Conservation (phyloP, 2,888 invertebrate genomes). For the Rhimphoctona megacephalus region DNA sequence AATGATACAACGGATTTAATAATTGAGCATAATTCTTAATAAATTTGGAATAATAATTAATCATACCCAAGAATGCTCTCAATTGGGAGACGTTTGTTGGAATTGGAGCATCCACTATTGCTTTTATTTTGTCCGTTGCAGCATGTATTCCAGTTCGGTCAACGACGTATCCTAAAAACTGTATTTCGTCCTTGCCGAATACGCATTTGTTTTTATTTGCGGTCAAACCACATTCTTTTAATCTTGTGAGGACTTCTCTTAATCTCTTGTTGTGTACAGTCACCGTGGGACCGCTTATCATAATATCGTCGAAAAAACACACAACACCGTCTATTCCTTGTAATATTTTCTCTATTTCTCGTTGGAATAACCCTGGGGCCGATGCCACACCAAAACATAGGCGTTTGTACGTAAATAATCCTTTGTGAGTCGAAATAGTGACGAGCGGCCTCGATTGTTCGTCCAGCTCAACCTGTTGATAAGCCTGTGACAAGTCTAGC, state of each 20-base stretch:
- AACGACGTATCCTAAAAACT: constrained; percentile 65
- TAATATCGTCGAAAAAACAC: constrained; percentile 54
- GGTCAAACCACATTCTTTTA: constrained; percentile 49
- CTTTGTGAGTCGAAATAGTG: constrained; percentile 78
- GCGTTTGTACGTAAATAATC: constrained; percentile 74
- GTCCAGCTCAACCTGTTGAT: constrained; percentile 78
- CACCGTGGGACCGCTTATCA: neutral
- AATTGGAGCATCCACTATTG: constrained; percentile 35
- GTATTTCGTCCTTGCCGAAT: constrained; percentile 39
- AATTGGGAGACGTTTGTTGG: constrained; percentile 33
- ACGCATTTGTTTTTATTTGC: constrained; percentile 75
- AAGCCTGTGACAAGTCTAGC: constrained; percentile 77
- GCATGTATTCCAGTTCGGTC: constrained; percentile 32
- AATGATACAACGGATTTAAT: constrained; percentile 42
- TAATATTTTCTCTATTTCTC: constrained; percentile 61
- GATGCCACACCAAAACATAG: constrained; percentile 73
- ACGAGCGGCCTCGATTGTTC: constrained; percentile 74
- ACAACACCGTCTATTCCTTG: constrained; percentile 20
- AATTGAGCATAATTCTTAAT: constrained; percentile 39
- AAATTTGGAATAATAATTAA: constrained; percentile 62
- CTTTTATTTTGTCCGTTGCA: constrained; percentile 29
- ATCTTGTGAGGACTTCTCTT: constrained; percentile 7
- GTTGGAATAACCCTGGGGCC: constrained; percentile 80
- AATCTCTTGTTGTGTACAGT: too few species aligned
- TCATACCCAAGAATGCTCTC: constrained; percentile 51